These are phyloP conservation scores for Penaeus japonicus DNA, from an alignment of 1,140 invertebrate species.

Conservation along the genomic window DNA sequence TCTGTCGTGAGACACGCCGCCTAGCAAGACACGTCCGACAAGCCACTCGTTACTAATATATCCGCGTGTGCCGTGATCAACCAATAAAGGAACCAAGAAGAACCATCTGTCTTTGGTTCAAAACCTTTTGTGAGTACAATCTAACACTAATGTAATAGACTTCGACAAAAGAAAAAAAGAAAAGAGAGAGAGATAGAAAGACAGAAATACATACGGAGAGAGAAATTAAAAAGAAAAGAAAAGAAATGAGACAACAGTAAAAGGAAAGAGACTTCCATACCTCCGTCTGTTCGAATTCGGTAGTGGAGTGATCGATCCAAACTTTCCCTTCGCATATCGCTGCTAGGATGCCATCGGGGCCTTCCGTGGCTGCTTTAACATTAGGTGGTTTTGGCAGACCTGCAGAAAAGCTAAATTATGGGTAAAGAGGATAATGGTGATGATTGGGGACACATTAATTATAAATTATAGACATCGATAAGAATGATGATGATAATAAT, in stretches of 20 bases:
- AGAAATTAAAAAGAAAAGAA: no score
- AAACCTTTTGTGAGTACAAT: no score
- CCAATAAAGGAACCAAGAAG: no score
- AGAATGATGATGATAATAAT: no score
- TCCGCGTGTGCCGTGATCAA: no score
- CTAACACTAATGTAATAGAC: not conserved
- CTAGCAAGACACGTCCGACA: no score
- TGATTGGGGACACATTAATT: no score
- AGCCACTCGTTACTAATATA: no score
- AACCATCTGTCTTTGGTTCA: no score
- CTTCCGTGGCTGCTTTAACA: conserved; percentile 39
- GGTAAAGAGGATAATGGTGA: not conserved
- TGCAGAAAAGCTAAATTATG: not conserved
- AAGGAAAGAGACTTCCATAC: not conserved
- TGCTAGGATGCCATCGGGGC: conserved; percentile 45
- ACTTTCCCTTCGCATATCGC: conserved; percentile 23
- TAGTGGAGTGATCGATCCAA: conserved; percentile 58
- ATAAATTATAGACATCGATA: not conserved
- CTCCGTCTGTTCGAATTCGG: conserved; percentile 47
- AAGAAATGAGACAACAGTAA: no score
- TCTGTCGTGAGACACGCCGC: no score
- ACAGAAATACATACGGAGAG: no score
- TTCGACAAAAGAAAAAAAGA: not conserved
- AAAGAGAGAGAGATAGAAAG: not conserved
- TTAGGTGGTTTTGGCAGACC: conserved; percentile 52